phyloP scores from a whole-genome alignment of 1,140 invertebrate genomes.

The Metaphire vulgaris region DNA sequence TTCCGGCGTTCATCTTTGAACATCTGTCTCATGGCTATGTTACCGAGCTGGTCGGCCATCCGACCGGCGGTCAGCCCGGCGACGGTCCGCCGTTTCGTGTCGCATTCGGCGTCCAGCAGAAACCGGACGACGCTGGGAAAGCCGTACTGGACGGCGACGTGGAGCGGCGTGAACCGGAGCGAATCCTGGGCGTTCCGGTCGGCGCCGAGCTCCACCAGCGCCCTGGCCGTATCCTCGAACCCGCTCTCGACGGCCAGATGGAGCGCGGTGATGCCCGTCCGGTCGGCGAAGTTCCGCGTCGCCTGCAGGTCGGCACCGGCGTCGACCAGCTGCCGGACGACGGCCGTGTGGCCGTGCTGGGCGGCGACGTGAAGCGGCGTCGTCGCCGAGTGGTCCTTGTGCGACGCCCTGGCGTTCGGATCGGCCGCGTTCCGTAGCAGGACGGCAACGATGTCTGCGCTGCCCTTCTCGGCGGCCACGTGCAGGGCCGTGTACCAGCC shows the following conservation, averaged over 20 bases:
- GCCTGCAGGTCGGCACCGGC: conserved; percentile 61
- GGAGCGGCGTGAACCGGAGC: conserved; percentile 24
- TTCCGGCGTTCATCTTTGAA: not conserved
- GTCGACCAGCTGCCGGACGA: conserved; percentile 63
- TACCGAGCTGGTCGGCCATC: not conserved
- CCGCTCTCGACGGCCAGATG: conserved; percentile 55
- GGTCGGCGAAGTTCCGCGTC: conserved; percentile 17
- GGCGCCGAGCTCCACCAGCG: not conserved
- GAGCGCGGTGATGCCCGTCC: conserved; percentile 49
- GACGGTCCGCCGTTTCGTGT: not conserved
- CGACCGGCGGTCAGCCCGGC: not conserved
- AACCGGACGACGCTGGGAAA: conserved; percentile 9
- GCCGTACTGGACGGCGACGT: conserved; percentile 24
- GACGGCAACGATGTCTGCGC: conserved; percentile 28
- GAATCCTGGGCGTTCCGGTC: conserved; percentile 21
- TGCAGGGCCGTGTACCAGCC: conserved; percentile 33
- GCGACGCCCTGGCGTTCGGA: conserved; percentile 19
- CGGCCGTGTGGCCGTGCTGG: conserved; percentile 68
- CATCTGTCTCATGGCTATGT: not conserved
- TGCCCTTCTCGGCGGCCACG: conserved; percentile 31
- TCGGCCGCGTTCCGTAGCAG: conserved; percentile 31
- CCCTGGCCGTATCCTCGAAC: conserved; percentile 50
- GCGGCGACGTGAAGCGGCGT: conserved; percentile 73
- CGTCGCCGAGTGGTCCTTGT: conserved; percentile 29
- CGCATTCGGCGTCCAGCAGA: not conserved